These are phyloP conservation scores for Agrotis puta DNA, from an alignment of 2,888 invertebrate genomes.

Conservation along the genomic window DNA sequence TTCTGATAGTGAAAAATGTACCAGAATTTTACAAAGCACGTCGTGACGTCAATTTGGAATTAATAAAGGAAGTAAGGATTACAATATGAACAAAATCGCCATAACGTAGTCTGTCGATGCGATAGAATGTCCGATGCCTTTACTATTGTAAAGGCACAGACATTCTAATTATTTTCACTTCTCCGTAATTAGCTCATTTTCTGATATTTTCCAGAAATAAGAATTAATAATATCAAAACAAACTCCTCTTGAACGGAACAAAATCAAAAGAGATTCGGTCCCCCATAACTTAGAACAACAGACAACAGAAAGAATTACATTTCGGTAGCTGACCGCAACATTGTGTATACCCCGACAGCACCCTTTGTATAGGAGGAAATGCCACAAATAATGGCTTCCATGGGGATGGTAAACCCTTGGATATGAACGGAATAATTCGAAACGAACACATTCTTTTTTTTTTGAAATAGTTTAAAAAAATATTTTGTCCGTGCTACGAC, in stretches of 20 bases:
- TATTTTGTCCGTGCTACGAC: too few species aligned
- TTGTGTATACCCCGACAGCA: conserved; percentile 44
- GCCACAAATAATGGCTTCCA: conserved; percentile 51
- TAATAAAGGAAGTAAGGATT: too few species aligned
- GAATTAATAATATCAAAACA: conserved; percentile 3
- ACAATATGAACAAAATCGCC: too few species aligned
- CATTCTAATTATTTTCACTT: too few species aligned
- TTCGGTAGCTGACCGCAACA: conserved; percentile 55
- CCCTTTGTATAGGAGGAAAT: conserved; percentile 51
- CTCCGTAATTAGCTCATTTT: background rate
- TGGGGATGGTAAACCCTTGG: conserved; percentile 21
- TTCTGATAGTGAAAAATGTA: too few species aligned
- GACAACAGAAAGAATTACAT: conserved; percentile 54
- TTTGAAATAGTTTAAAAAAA: background rate
- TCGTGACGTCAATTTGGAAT: too few species aligned
- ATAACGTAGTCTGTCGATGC: too few species aligned
- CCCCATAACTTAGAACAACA: conserved; percentile 30
- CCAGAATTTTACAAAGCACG: too few species aligned
- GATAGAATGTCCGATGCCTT: too few species aligned
- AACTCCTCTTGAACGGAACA: background rate
- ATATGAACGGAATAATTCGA: background rate
- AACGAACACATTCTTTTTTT: too few species aligned
- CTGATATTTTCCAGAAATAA: background rate
- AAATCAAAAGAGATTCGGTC: conserved; percentile 34
- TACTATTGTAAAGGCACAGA: too few species aligned